Percentiles rank a stretch among this genome's conserved stretches.
phyloP scores from a whole-genome alignment of 2,113 vertebrate species.

The Trinectes maculatus region DNA sequence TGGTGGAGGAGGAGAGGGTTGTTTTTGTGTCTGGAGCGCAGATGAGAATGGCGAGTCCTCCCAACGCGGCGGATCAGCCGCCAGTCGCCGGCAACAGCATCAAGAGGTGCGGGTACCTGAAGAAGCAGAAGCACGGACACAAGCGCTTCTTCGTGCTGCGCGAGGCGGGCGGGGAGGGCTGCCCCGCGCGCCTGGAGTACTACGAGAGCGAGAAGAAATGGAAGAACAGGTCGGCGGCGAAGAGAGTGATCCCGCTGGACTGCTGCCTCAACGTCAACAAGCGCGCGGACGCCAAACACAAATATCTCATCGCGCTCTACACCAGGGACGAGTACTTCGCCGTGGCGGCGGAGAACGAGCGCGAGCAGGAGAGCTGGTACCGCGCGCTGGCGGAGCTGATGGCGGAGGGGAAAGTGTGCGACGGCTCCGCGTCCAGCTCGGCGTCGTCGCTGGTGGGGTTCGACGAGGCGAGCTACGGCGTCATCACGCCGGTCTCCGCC shows the following conservation, averaged over 20 bases:
- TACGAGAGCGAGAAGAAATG: slow-evolving; percentile 99
- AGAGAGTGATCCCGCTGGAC: slow-evolving; percentile 92
- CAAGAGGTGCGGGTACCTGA: slow-evolving; percentile 94
- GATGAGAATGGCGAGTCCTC: slow-evolving; percentile 88
- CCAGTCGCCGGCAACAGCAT: slow-evolving; percentile 64
- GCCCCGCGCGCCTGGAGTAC: slow-evolving; percentile 92
- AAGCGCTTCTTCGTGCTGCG: slow-evolving; percentile 95
- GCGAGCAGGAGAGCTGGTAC: slow-evolving; percentile 96
- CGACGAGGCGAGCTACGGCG: slow-evolving; percentile 89
- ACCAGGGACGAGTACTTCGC: slow-evolving; percentile 98
- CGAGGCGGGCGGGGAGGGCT: slow-evolving; percentile 82
- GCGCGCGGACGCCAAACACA: slow-evolving; percentile 96
- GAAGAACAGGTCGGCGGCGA: slow-evolving; percentile 93
- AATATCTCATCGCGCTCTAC: slow-evolving; percentile 96
- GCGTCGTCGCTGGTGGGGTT: slow-evolving; percentile 84
- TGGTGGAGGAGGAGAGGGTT: slow-evolving; percentile 29
- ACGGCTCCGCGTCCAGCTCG: slow-evolving; percentile 81
- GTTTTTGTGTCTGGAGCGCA: slow-evolving; percentile 50
- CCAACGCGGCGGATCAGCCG: slow-evolving; percentile 73
- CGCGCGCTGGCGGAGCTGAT: slow-evolving; percentile 88
- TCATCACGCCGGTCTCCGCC: slow-evolving; percentile 84
- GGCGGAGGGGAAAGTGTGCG: slow-evolving; percentile 85
- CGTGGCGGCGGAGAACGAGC: slow-evolving; percentile 94
- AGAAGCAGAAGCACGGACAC: slow-evolving; percentile 97
- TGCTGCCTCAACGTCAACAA: slow-evolving; percentile 96